A percentile compares a stretch with the other conserved stretches of the same genome.
Evolutionary conservation across 2,113 vertebrate species (phyloP).

Genomic region (Microtus richardsoni): DNA sequence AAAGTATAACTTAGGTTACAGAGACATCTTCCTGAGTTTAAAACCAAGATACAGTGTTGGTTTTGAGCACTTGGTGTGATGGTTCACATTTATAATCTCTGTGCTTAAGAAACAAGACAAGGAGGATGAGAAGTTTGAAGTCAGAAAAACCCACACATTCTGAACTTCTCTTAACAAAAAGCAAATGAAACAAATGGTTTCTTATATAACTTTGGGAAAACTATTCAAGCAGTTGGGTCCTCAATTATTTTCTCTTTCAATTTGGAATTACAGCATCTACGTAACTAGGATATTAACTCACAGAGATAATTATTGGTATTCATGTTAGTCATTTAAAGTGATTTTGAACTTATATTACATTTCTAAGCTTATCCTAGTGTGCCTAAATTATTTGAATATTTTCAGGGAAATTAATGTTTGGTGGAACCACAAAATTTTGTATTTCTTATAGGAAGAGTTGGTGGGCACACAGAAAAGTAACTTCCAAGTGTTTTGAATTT

Average conservation of each 20-base stretch:
- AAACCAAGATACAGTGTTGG: background rate
- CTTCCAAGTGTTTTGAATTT: slow-evolving; percentile 63
- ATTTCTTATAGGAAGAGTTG: slow-evolving; percentile 29
- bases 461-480: background rate
- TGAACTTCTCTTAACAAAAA: background rate
- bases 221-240: background rate
- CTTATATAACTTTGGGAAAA: background rate
- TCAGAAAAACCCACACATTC: background rate
- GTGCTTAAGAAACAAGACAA: background rate
- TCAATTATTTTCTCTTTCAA: background rate
- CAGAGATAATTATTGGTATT: background rate
- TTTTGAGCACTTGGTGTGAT: background rate
- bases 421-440: slow-evolving; percentile 54
- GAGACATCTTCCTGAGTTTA: background rate
- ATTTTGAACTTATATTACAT: slow-evolving; percentile 35
- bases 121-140: background rate
- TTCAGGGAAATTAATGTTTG: slow-evolving; percentile 43
- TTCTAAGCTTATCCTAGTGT: slow-evolving; percentile 21
- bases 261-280: background rate
- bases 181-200: background rate
- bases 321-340: slow-evolving; percentile 17
- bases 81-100: background rate
- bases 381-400: slow-evolving; percentile 53
- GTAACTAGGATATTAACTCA: background rate
- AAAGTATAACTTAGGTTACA: background rate